A percentile compares a stretch with the other conserved stretches of the same genome.
Evolutionary conservation across 2,888 invertebrate species (phyloP).

Genomic region (Oscheius onirici): DNA sequence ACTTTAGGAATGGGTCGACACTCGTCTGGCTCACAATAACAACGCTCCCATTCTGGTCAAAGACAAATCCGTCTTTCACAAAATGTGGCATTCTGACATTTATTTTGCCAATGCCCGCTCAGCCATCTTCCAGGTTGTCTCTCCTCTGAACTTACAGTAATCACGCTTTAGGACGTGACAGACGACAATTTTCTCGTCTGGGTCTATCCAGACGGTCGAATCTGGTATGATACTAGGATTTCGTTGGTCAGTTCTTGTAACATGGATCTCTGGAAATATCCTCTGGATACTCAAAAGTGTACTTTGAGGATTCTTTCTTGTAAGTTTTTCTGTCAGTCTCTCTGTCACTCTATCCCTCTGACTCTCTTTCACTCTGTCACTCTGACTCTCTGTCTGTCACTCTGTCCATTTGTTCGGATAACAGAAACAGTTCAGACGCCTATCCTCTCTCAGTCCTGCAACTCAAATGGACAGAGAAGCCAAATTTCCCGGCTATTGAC

Average conservation of each 20-base stretch:
- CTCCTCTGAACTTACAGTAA: no score
- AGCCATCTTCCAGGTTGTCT: conserved; percentile 56
- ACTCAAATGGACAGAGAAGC: conserved; percentile 62
- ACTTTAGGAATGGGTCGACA: conserved; percentile 65
- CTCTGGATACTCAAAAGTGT: conserved; percentile 74
- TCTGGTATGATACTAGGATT: conserved; percentile 67
- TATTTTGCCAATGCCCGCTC: conserved; percentile 68
- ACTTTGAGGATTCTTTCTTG: conserved; percentile 74
- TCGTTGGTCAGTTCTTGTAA: conserved; percentile 40
- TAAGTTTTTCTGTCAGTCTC: no score
- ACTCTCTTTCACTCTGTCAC: no score
- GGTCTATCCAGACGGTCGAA: conserved; percentile 66
- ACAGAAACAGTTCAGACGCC: conserved; percentile 19
- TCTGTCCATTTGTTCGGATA: no score
- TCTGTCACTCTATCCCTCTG: no score
- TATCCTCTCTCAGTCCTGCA: conserved; percentile 67
- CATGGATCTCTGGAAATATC: conserved; percentile 62
- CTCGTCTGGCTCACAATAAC: conserved; percentile 64
- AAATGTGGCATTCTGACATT: conserved; percentile 67
- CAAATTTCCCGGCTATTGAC: conserved; percentile 64
- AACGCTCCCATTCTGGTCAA: conserved; percentile 65
- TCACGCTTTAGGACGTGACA: conserved; percentile 63
- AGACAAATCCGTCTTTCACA: conserved; percentile 61
- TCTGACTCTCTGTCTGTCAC: no score
- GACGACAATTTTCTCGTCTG: conserved; percentile 70